A percentile compares a stretch with the other conserved stretches of the same genome.
Evolutionary conservation across 2,113 vertebrate species (phyloP).

Genomic region (Callospermophilus lateralis): DNA sequence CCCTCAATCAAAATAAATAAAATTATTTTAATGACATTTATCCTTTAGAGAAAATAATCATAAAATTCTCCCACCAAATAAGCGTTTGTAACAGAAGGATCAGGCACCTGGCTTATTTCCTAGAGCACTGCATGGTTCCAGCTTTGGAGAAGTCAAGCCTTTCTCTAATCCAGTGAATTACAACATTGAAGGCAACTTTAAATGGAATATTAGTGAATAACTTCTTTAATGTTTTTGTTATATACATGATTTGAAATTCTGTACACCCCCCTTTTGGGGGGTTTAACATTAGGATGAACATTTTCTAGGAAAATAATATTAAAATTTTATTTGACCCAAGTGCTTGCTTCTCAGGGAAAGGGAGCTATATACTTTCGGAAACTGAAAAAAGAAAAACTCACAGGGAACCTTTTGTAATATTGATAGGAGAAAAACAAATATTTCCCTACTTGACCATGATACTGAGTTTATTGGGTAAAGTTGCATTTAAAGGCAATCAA

Average conservation of each 20-base stretch:
- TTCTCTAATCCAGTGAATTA: not conserved
- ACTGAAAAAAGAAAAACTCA: slow-evolving; percentile 36
- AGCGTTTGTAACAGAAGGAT: slow-evolving; percentile 16
- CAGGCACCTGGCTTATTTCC: not conserved
- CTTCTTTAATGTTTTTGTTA: slow-evolving; percentile 24
- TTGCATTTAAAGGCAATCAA: slow-evolving; percentile 26
- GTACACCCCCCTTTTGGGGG: not conserved
- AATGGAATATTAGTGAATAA: not conserved
- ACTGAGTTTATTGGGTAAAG: slow-evolving; percentile 19
- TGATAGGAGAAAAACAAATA: not conserved
- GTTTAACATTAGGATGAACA: slow-evolving; percentile 20
- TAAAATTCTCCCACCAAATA: not conserved
- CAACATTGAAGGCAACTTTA: not conserved
- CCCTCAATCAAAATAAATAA: slow-evolving; percentile 11
- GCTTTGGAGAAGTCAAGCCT: not conserved
- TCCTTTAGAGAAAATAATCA: slow-evolving; percentile 45
- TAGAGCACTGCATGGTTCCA: not conserved
- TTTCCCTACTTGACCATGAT: slow-evolving; percentile 18
- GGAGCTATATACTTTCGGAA: slow-evolving; percentile 31
- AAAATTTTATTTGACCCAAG: slow-evolving; percentile 12
- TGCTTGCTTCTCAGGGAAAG: not conserved
- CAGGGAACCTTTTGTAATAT: not conserved
- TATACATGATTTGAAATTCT: not conserved
- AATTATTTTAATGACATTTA: slow-evolving; percentile 19
- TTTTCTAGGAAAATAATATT: slow-evolving; percentile 38